phyloP scores from a whole-genome alignment of 2,888 invertebrate genomes.

The Andrena flavipes region DNA sequence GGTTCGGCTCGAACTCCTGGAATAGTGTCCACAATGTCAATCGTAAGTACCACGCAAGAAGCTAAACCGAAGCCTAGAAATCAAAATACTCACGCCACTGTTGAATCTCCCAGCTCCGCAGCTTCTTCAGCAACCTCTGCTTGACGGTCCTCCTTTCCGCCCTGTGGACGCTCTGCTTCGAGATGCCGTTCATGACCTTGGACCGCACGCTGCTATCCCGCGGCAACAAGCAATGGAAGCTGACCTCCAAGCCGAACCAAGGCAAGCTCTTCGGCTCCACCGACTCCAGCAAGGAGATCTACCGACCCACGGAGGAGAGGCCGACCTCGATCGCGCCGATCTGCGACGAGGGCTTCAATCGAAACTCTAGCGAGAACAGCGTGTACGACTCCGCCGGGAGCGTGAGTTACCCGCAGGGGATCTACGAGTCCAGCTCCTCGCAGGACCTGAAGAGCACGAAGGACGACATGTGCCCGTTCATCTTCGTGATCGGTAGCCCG shows the following conservation, averaged over 20 bases:
- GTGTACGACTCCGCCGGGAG: slow-evolving; percentile 39
- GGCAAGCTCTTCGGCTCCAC: slow-evolving; percentile 57
- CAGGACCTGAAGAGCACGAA: slow-evolving; percentile 3
- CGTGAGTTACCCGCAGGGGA: slow-evolving; percentile 4
- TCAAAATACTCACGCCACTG: neutral
- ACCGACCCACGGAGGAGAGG: slow-evolving; percentile 68
- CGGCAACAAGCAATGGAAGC: neutral
- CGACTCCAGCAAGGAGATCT: slow-evolving; percentile 69
- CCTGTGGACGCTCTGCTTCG: slow-evolving; percentile 76
- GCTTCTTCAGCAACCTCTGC: slow-evolving; percentile 76
- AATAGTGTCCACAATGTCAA: slow-evolving; percentile 66
- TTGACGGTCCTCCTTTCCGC: slow-evolving; percentile 74
- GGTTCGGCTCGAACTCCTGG: slow-evolving; percentile 75
- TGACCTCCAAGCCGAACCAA: slow-evolving; percentile 16
- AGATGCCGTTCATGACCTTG: slow-evolving; percentile 79
- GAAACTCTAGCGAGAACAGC: slow-evolving; percentile 33
- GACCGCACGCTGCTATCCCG: slow-evolving; percentile 49
- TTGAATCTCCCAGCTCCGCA: slow-evolving; percentile 65
- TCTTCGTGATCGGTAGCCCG: slow-evolving; percentile 39
- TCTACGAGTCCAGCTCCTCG: neutral
- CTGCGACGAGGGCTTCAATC: slow-evolving; percentile 46
- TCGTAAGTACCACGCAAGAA: slow-evolving; percentile 66
- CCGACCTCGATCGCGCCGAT: slow-evolving; percentile 57
- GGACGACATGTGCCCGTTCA: slow-evolving; percentile 27
- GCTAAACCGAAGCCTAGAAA: neutral